Conservation (phyloP, 2,797 vertebrate species). For the Enteromius paludinosus region DNA sequence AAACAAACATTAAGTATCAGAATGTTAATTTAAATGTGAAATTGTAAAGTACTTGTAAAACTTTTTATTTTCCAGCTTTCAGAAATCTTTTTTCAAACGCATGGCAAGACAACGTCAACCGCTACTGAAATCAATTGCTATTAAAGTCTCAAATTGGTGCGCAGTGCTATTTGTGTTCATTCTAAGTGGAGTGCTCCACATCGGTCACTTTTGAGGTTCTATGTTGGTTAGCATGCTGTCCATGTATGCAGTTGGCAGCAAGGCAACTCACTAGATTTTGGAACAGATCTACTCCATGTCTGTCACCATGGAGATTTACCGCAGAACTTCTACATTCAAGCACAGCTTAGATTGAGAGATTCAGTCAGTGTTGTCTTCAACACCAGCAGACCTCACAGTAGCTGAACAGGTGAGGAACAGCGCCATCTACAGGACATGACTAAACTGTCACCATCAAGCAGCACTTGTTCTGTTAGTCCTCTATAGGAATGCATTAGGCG, state of each 20-base stretch:
- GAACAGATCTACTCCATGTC: neutral
- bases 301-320: conserved; percentile 9
- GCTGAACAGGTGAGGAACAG: conserved; percentile 46
- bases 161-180: neutral
- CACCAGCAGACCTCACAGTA: conserved; percentile 19
- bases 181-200: neutral
- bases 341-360: conserved; percentile 4
- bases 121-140: neutral
- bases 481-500: conserved; percentile 7
- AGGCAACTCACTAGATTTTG: conserved; percentile 3
- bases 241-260: neutral
- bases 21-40: neutral
- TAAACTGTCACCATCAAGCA: neutral
- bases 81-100: neutral
- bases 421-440: conserved; percentile 49
- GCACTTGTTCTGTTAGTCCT: conserved; percentile 13
- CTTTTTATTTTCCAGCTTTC: neutral
- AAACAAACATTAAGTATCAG: too few species aligned
- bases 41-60: neutral
- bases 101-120: neutral
- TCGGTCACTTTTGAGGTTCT: neutral
- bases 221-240: neutral
- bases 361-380: conserved; percentile 1
- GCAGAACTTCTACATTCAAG: neutral
- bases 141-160: neutral